Base-by-base conservation (phyloP, 1,140 invertebrate genomes). In the Asobara japonica region DNA sequence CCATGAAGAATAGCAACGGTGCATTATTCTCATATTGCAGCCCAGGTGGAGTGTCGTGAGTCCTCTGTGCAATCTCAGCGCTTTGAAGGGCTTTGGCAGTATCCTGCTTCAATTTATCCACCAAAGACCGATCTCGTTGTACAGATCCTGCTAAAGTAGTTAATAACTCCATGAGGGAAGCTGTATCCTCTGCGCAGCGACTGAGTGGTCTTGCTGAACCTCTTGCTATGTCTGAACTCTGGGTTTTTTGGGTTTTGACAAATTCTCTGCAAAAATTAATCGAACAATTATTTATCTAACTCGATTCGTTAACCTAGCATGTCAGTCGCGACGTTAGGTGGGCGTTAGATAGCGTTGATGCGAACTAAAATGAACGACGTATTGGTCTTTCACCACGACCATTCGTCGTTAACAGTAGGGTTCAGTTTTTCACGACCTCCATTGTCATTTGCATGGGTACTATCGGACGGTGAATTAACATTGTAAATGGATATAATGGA, bases 181-280 rank as follows among this genome's bases (percentile, higher is more conserved):
- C 85, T 0, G 90, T 91, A 68, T 93, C 92, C 77, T 93, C 91
- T 0, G 86, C 82, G 70, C 89, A 89, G 73, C 93, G 91, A 71
- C 90, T 88, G 72, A 94, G 84, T 1, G 92, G 90, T 79, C 93
- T 91, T 11, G 90, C 90, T 2, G 92, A 93, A 38, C 91, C 89
- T 62, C 94, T 87, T 67, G 94, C 92, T 65, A 96, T 93, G 76
- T 96, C 94, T 0, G 95, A 95, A 74, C 93, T 93, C 7, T 94
- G 87, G 0, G 89, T 88, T 84, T 96, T 97, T 81, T 96, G 94
- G 65, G 92, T 91, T 87, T 96, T 95, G 0, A 96, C 93, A 87
- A 93, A 93, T 67, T 92, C 91, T 78, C 96, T 96, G 31, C 13
- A 48, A 90, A 25, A 87, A 80, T 45, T 65, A 36, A 62, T 71